Conservation (phyloP, 2,113 vertebrate genomes). For the Mesoclemmys tuberculata region DNA sequence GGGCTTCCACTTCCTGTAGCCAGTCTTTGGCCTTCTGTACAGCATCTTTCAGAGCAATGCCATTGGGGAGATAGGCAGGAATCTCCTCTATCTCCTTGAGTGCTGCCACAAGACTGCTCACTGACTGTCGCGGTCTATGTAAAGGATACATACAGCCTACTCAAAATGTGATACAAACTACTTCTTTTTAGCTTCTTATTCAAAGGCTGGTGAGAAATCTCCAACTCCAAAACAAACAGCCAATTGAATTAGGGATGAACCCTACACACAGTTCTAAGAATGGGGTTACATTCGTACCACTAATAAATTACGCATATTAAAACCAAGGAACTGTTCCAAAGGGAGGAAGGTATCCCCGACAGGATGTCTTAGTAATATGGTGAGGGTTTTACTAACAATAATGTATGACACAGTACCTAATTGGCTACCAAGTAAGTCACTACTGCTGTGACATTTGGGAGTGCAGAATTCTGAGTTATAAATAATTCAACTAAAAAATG, state of each 20-base stretch:
- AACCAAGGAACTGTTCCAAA: not conserved
- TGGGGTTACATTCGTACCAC: not conserved
- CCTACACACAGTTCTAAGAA: not conserved
- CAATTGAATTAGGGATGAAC: not conserved
- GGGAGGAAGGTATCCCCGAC: no score
- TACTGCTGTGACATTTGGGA: not conserved
- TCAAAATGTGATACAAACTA: not conserved
- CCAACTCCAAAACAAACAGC: not conserved
- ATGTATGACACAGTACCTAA: not conserved
- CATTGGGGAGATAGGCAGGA: conserved; percentile 90
- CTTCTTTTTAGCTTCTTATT: fast-evolving
- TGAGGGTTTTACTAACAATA: not conserved
- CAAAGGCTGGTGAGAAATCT: not conserved
- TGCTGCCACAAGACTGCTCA: conserved; percentile 86
- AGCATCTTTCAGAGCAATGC: conserved; percentile 85
- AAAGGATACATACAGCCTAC: not conserved
- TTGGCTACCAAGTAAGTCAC: not conserved
- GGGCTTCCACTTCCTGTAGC: conserved; percentile 90
- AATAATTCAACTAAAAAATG: not conserved
- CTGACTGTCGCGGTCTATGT: conserved; percentile 86
- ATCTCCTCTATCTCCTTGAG: conserved; percentile 88
- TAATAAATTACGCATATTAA: not conserved
- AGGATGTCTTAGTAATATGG: fast-evolving
- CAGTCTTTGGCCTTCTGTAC: conserved; percentile 91
- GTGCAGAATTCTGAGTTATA: not conserved